Base-by-base conservation (phyloP, 2,888 invertebrate species). In the Drosophila neotestacea region DNA sequence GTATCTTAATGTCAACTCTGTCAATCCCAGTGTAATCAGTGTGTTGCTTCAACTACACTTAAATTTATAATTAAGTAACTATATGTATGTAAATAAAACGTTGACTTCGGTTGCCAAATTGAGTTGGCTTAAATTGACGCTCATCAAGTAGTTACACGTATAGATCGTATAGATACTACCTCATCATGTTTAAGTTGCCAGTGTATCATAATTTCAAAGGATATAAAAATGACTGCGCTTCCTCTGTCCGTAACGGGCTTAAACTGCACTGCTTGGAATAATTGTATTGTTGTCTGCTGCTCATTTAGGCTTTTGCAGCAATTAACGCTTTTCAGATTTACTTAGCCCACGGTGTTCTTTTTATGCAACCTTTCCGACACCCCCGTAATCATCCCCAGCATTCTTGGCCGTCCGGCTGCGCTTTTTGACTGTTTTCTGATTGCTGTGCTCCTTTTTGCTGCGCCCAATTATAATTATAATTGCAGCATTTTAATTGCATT, bases 401-500 rank as follows among this genome's bases (percentile, higher is more conserved):
- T 38, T 65, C 36, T 64, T 36, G 55, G 58, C 46, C 54, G 55
- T 62, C 58, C 51, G 66, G 58, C 51, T 77, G 64, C 30, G 61
- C 77, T 79, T 74, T 76, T 74, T 74, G 79, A 69, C 73, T 68
- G 73, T 64, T 77, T 65, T 69, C 60, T 72, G 71, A 72, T 75
- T 79, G 63, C 64, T 66, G 54, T 56, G 74, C 70, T 73, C 58
- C 69, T 42, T 64, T 77, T 79, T 70, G 76, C 71, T 74, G 75
- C 39, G 73, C 80, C 80, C 87, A 87, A 87, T 87, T 78, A 78
- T 78, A 78, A 79, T 78, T 87, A 87, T 86, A 87, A 87, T 81
- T 75, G 85, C 84, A 78, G 83, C 79, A 66, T 85, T 87, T 87
- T 87, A 87, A 87, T 86, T 87, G 86, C 86, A 81, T 87, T 87